These are phyloP conservation scores for Lycophotia porphyrea DNA, from an alignment of 2,888 invertebrate species.

Conservation along the genomic window DNA sequence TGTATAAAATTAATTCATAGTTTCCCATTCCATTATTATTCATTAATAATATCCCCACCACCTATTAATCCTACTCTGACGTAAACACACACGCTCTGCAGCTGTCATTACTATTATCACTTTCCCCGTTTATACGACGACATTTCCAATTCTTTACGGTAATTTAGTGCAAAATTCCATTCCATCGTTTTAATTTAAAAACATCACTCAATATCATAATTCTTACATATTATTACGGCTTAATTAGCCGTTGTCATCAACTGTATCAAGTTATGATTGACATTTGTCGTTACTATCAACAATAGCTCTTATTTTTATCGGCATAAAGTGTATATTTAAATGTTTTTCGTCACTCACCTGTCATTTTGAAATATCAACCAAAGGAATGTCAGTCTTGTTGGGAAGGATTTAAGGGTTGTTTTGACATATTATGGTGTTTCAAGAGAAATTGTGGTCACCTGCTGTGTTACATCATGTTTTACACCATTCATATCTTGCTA, in stretches of 20 bases:
- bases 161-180: slow-evolving; percentile 32
- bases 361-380: slow-evolving; percentile 51
- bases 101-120: slow-evolving; percentile 30
- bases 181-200: slow-evolving; percentile 44
- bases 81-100: slow-evolving; percentile 2
- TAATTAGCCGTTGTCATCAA: slow-evolving; percentile 65
- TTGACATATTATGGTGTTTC: slow-evolving; percentile 39
- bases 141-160: slow-evolving; percentile 30
- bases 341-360: slow-evolving; percentile 60
- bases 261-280: slow-evolving; percentile 53
- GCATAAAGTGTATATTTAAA: slow-evolving; percentile 43
- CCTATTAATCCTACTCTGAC: neutral
- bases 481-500: slow-evolving; percentile 68
- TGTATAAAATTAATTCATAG: neutral
- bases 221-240: slow-evolving; percentile 56
- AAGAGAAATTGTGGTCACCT: slow-evolving; percentile 76
- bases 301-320: slow-evolving; percentile 32
- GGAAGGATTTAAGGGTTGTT: slow-evolving; percentile 42
- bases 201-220: slow-evolving; percentile 56
- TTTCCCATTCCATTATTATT: neutral
- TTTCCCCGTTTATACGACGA: slow-evolving; percentile 18
- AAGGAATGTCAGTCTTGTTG: slow-evolving; percentile 37
- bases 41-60: neutral
- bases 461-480: slow-evolving; percentile 74
- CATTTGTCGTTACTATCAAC: slow-evolving; percentile 51